Evolutionary conservation across 2,797 vertebrate species (phyloP), one percentile per base, ranked within the genome.

Genomic region (Centropyge bicolor): DNA sequence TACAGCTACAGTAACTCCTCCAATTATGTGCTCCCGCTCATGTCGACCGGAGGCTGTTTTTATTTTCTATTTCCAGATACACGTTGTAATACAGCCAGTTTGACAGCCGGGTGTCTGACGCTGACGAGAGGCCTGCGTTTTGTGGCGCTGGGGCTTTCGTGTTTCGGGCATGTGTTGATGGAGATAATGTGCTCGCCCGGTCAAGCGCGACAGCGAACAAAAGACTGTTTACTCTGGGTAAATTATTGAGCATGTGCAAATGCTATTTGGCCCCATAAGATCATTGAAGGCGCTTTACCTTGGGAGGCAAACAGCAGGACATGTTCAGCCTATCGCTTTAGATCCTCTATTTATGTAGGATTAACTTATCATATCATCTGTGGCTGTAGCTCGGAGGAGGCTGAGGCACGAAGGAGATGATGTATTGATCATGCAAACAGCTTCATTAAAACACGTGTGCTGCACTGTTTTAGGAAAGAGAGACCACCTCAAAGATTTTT

Each of bases 231-330:
- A 84, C 85, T 48, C 78, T 77, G 74, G 38, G 84, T 90, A 70
- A 91, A 90, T 91, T 78, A 89, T 87, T 90, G 88, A 84, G 72
- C 84, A 63, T 82, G 85, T 74, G 78, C 73, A 82, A 89, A 90
- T 83, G 83, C 80, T 68, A 38, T 66, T 62, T 46, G 70, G 74
- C 67, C 75, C 60, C 71, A 40, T 81, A n/a, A 70, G 82, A 78
- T 86, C 84, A 62, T 16, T 67, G 76, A 66, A 75, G 69, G 71
- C 70, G 41, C 78, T 67, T 54, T 48, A 61, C 46, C 35, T 54
- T 24, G 17, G 69, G 71, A 81, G 69, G 70, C 55, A 70, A 72
- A 80, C 64, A 41, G 48, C 19, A n/a, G 69, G 49, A 66, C 46
- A 20, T 75, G n/a, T 70, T 55, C 52, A 45, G 48, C 7, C 35